Evolutionary conservation across 2,888 invertebrate genomes (phyloP), one percentile per base, ranked within the genome.

Genomic region (Amphipyra tragopoginis): DNA sequence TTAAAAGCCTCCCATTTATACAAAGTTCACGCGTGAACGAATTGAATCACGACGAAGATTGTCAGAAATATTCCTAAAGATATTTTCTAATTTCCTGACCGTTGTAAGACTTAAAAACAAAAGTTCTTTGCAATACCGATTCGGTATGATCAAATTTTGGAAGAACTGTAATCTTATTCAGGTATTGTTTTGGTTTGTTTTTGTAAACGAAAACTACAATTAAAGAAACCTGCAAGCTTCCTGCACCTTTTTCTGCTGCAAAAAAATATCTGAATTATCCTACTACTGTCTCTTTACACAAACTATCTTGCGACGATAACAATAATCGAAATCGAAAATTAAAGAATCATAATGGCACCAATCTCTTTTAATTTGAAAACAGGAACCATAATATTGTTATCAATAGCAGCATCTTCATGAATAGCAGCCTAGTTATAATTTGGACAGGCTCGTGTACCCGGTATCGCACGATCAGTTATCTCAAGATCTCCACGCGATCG

Each of bases 401-500:
- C 26, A 7, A 11, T n/a, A 33, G 43, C 4, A 15, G 48, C 34
- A 64, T 49, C 55, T 49, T 52, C 14, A 29, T 29, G 29, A 5
- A 29, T 29, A 29, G 7, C 29, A 50, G 29, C 55, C 56, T 43
- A 63, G 48, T 69, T 69, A 45, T 38, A 52, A 52, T 68, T 53
- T 45, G 42, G 66, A 59, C 52, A 40, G 47, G 33, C 39, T 39
- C 40, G 40, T 39, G 48, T 53, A 9, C 15, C 14, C 9, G 43
- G 42, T 56, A 72, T 61, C 66, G 42, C 45, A 36, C 26, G 52
- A 56, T 66, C 55, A 39, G 33, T 61, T 72, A 56, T 72, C 66
- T 44, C 11, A 13, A 40, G 55, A 70, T 72, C 72, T 61, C 43
- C 67, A 72, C 49, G 66, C 51, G 66, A 66, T 66, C 55, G 55